Evolutionary conservation across 1,140 invertebrate species (phyloP).

Genomic region (Cylas formicarius): DNA sequence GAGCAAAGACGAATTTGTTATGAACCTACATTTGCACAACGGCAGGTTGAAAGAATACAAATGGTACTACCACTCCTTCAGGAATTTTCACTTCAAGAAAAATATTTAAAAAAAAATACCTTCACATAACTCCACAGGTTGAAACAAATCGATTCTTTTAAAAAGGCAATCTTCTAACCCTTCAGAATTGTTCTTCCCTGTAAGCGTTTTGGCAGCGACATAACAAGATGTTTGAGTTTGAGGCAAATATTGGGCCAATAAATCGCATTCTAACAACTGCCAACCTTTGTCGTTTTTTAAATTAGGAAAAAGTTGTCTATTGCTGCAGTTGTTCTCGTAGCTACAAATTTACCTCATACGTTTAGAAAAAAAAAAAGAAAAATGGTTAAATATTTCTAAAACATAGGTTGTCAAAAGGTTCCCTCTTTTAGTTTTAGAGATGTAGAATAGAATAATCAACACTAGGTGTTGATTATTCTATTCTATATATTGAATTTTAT

Average conservation of each 20-base stretch:
- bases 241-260: conserved; percentile 41
- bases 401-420: too few relatives aligned
- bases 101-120: too few relatives aligned
- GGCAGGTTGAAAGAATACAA: conserved; percentile 13
- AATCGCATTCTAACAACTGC: conserved; percentile 21
- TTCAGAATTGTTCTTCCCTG: conserved; percentile 19
- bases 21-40: conserved; percentile 4
- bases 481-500: too few relatives aligned
- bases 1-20: conserved; percentile 19
- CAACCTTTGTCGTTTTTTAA: conserved; percentile 31
- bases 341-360: too few relatives aligned
- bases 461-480: too few relatives aligned
- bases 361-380: too few relatives aligned
- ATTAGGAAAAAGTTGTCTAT: conserved; percentile 36
- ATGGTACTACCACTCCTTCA: too few relatives aligned
- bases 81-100: too few relatives aligned
- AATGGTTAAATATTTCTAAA: too few relatives aligned
- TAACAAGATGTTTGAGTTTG: conserved; percentile 40
- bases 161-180: conserved; percentile 38
- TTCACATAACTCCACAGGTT: conserved; percentile 31
- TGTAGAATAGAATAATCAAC: too few relatives aligned
- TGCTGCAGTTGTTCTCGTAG: conserved; percentile 37
- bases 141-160: conserved; percentile 44
- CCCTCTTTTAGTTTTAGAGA: too few relatives aligned
- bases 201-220: conserved; percentile 21